These are phyloP conservation scores for Gymnopithys bicolor DNA, from an alignment of 2,797 vertebrate species.

Conservation along the genomic window DNA sequence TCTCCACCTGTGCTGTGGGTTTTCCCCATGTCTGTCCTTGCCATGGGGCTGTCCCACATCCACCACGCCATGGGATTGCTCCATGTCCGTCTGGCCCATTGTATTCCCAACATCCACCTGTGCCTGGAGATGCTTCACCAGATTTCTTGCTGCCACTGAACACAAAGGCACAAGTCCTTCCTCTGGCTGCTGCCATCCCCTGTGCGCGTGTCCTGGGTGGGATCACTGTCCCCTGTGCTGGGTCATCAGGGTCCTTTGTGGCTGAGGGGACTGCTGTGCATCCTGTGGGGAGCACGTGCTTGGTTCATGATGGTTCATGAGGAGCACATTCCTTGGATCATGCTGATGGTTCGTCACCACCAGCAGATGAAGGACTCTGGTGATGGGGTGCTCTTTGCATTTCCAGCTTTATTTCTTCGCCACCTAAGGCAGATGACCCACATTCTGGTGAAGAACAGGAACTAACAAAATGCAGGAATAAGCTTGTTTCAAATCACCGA, in stretches of 20 bases:
- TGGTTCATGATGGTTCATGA: neutral
- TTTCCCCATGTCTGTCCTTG: neutral
- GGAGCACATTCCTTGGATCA: accelerated
- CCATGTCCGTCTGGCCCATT: accelerated
- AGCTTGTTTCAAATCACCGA: slow-evolving; percentile 24
- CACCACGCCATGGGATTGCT: accelerated
- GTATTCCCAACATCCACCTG: neutral
- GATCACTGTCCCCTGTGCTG: neutral
- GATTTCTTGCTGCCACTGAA: neutral
- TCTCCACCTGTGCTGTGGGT: accelerated
- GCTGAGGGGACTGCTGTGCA: accelerated
- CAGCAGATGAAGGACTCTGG: neutral
- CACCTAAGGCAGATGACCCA: neutral
- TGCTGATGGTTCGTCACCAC: neutral
- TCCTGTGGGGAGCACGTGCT: accelerated
- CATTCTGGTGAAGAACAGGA: neutral
- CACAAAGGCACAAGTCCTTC: neutral
- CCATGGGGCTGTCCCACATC: neutral
- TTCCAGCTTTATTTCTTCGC: neutral
- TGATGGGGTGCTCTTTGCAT: neutral
- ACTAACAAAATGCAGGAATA: neutral
- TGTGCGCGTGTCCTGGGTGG: neutral
- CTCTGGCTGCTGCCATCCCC: neutral
- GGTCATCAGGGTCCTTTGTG: neutral
- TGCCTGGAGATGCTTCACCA: neutral